Percentiles rank a stretch among this genome's conserved stretches.
Conservation (phyloP, 2,113 vertebrate species). For the Phyllostomus hastatus region DNA sequence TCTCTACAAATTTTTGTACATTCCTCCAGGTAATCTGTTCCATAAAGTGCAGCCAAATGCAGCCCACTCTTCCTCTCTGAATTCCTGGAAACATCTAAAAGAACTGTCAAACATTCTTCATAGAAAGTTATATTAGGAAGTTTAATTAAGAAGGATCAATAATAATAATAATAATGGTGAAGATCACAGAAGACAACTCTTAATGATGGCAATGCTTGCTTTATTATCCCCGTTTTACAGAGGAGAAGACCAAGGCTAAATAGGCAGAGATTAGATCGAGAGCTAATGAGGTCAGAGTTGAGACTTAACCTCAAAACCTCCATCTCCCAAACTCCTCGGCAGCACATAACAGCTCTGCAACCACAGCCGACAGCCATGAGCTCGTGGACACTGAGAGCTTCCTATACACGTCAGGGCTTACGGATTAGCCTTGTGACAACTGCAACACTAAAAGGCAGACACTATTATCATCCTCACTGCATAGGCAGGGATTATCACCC, state of each 20-base stretch:
- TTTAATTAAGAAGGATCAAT: neutral
- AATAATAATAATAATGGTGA: neutral
- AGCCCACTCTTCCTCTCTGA: neutral
- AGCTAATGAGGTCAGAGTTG: neutral
- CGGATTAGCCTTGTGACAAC: constrained; percentile 11
- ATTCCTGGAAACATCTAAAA: neutral
- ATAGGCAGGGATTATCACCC: neutral
- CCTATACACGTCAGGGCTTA: neutral
- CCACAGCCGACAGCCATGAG: neutral
- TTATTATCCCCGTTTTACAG: neutral
- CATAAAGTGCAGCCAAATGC: neutral
- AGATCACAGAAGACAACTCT: neutral
- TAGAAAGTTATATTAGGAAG: neutral
- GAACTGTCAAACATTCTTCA: neutral
- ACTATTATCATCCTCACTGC: neutral
- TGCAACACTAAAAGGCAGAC: neutral
- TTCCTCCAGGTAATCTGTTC: neutral
- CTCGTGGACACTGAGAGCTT: neutral
- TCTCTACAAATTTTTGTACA: neutral
- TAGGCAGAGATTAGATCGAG: neutral
- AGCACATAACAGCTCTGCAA: no score
- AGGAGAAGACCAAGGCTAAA: neutral
- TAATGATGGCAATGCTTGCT: neutral
- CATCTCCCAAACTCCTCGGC: neutral
- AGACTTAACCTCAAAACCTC: neutral